Percentiles rank a stretch among this genome's conserved stretches.
phyloP scores from a whole-genome alignment of 2,888 invertebrate species.

The Ophonus ardosiacus region DNA sequence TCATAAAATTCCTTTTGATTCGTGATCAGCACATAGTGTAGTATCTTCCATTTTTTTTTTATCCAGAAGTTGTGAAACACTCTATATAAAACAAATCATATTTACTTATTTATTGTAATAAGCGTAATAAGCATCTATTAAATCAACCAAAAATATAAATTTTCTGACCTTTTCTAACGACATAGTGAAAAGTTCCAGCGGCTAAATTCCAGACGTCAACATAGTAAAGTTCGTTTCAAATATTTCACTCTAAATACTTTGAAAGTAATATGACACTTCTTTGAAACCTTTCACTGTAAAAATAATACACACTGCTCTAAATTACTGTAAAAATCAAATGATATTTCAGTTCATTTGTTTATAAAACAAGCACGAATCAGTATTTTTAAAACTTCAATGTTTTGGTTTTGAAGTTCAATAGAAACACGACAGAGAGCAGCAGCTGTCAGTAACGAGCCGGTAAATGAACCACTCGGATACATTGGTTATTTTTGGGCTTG shows the following conservation, averaged over 20 bases:
- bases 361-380: not conserved
- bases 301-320: not conserved
- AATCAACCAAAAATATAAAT: too few relatives aligned
- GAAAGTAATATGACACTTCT: slow-evolving; percentile 9
- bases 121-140: too few relatives aligned
- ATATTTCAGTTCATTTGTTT: slow-evolving; percentile 24
- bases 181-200: not conserved
- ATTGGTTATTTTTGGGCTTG: too few relatives aligned
- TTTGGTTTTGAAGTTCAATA: not conserved
- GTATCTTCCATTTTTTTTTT: too few relatives aligned
- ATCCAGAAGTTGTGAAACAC: too few relatives aligned
- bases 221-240: not conserved
- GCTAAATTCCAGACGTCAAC: not conserved
- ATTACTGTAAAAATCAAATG: not conserved
- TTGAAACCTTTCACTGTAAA: not conserved
- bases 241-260: not conserved
- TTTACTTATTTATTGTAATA: too few relatives aligned
- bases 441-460: not conserved
- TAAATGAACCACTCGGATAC: not conserved
- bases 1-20: too few relatives aligned
- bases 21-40: too few relatives aligned
- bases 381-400: not conserved
- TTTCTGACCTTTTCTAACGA: too few relatives aligned
- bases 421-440: not conserved
- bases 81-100: too few relatives aligned